phyloP scores from a whole-genome alignment of 2,113 vertebrate species.

The Chaenocephalus aceratus region DNA sequence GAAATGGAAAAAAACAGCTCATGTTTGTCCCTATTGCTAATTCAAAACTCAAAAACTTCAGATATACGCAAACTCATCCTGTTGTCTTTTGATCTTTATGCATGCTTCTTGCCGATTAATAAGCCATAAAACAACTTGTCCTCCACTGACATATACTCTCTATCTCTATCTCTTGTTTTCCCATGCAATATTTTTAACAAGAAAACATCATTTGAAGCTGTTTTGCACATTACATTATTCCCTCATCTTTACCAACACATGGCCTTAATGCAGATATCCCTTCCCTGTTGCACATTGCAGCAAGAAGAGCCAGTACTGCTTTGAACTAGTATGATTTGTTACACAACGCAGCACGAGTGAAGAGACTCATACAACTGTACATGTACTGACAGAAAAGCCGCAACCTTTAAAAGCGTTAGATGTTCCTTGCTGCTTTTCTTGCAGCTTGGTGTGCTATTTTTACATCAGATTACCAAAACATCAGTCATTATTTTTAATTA shows the following conservation, averaged over 20 bases:
- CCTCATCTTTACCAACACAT: background rate
- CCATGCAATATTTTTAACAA: slow-evolving; percentile 17
- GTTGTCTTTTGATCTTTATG: background rate
- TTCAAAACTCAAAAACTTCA: background rate
- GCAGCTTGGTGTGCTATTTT: background rate
- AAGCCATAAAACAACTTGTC: background rate
- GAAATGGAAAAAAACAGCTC: too few relatives aligned
- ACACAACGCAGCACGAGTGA: slow-evolving; percentile 57
- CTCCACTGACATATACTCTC: background rate
- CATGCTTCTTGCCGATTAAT: slow-evolving; percentile 17
- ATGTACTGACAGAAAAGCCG: slow-evolving; percentile 17
- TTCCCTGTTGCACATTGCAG: slow-evolving; percentile 8
- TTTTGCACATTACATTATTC: slow-evolving; percentile 6
- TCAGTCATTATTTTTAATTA: slow-evolving; percentile 3
- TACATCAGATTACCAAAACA: background rate
- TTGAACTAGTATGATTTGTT: slow-evolving; percentile 72
- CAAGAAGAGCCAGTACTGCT: slow-evolving; percentile 55
- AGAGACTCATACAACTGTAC: background rate
- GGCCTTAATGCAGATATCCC: background rate
- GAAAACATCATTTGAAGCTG: background rate
- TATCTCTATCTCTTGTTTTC: background rate
- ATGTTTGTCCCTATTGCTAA: background rate
- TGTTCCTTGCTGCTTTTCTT: background rate
- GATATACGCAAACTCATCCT: background rate
- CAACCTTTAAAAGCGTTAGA: slow-evolving; percentile 3